Base-by-base conservation (phyloP, 2,888 invertebrate genomes). In the Ditylenchus weischeri region DNA sequence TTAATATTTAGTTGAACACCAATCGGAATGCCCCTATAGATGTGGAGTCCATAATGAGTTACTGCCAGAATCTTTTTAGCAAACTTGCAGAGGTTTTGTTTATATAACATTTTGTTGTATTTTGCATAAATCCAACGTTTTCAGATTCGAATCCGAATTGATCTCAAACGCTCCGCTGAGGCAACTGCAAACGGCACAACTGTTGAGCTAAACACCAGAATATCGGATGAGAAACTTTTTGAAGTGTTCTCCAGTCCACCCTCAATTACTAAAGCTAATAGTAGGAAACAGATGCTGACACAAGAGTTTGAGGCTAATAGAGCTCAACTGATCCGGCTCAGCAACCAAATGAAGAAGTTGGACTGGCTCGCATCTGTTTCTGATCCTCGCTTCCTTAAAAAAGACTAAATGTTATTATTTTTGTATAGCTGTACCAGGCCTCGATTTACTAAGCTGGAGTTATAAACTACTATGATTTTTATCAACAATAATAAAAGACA, bases 201-300 rank as follows among this genome's bases (percentile, higher is more conserved):
- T 54, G 23, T 23, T 10, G 54, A 54, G 11, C 15, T 43, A 8
- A 43, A 43, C 38, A 51, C 54, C 23, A 4, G 54, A 11, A 54
- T 54, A 15, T 54, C 54, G n/a, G 54, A 54, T 29, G 54, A 54
- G n/a, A 54, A 54, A 10, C 54, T 54, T 2, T 54, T 54, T 29
- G 54, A 54, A 23, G n/a, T 54, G 15, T 54, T 54, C 54, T 54
- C 54, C 29, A 54, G 29, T 10, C 54, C 54, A 23, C 54, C 54
- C 11, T 15, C 8, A 43, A 43, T 8, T 6, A 43, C 43, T 15
- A 54, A 54, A 54, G n/a, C n/a, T 21, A 29, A 54, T 18, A 23
- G 15, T 21, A 54, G 29, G 10, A 54, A 54, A 29, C 54, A 54
- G n/a, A 21, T 15, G 1, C 54, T 54, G 54, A 54, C 54, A 5